Evolutionary conservation across 2,797 vertebrate species (phyloP), one percentile per base, ranked within the genome.

Genomic region (Picus viridis): DNA sequence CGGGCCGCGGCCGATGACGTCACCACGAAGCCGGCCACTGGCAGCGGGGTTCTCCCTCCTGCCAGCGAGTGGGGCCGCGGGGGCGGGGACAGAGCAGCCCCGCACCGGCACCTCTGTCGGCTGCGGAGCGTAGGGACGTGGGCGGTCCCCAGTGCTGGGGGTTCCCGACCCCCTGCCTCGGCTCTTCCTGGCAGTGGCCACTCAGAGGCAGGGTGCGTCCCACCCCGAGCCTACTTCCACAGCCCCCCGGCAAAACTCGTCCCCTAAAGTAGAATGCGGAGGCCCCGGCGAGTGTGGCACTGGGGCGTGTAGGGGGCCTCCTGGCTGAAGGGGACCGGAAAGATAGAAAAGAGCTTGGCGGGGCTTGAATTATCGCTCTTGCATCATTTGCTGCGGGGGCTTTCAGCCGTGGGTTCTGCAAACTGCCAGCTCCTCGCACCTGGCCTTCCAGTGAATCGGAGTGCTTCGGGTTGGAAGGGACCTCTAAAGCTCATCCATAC

Each of bases 1-100:
- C 30, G 71, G 84, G 88, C 76, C 56, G 16, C 34, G 34, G 51
- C 12, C 27, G 61, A 65, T 90, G 92, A 89, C 84, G 92, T 88
- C 81, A 72, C 16, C 10, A 7, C 10, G 14, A 6, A 7, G 29
- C 17, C 29, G 11, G 54, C 54, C 45, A 23, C 41, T 16, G 30
- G 32, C 56, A 6, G 62, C 32, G 75, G 45, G 53, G 32, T 6
- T 41, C 4, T 6, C 43, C n/a, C 69, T 6, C 41, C 64, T 32
- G 36, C 61, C 59, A 58, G 4, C 27, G 43, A 65, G 69, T 22
- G 10, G 8, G 34, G 32, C 34, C 2, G 68, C 10, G 30, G 51
- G 30, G 13, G 17, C 53, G 18, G 2, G 30, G 47, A 9, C n/a
- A 16, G 45, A n/a, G 86, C 13, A 22, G 79, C 30, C 45, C 29